Evolutionary conservation across 2,888 invertebrate species (phyloP).

Genomic region (Lithophane leautieri): DNA sequence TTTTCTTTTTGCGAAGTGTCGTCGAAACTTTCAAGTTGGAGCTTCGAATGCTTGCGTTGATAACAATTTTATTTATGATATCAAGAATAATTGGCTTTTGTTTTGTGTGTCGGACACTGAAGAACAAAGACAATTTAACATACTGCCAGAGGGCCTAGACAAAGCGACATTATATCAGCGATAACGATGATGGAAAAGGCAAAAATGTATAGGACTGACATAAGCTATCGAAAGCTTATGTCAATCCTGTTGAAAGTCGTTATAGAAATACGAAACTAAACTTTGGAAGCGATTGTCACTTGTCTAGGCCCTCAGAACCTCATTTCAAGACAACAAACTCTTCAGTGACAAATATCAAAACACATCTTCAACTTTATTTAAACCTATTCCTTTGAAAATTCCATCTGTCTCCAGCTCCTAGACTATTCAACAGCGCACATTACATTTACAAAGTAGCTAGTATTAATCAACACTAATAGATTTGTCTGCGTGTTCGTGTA

Average conservation of each 20-base stretch:
- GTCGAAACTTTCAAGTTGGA: not conserved
- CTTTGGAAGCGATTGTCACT: no score
- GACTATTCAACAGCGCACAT: conserved; percentile 45
- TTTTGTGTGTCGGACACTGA: not conserved
- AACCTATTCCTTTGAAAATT: no score
- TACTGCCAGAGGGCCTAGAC: not conserved
- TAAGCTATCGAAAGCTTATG: no score
- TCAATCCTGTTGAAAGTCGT: no score
- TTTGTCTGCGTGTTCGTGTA: conserved; percentile 55
- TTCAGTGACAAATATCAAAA: not conserved
- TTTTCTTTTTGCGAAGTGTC: not conserved
- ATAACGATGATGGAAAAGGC: no score
- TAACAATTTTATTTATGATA: not conserved
- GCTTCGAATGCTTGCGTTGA: not conserved
- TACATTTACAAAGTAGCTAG: conserved; percentile 59
- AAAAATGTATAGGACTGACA: no score
- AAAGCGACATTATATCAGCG: no score
- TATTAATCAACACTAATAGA: conserved; percentile 66
- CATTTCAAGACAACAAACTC: not conserved
- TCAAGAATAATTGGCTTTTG: not conserved
- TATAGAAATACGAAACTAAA: no score
- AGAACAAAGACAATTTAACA: not conserved
- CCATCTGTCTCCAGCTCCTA: conserved; percentile 34
- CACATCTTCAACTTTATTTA: no score
- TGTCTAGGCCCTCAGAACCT: not conserved